A percentile compares a stretch with the other conserved stretches of the same genome.
Conservation (phyloP, 2,113 vertebrate genomes). For the Brachypteracias leptosomus region DNA sequence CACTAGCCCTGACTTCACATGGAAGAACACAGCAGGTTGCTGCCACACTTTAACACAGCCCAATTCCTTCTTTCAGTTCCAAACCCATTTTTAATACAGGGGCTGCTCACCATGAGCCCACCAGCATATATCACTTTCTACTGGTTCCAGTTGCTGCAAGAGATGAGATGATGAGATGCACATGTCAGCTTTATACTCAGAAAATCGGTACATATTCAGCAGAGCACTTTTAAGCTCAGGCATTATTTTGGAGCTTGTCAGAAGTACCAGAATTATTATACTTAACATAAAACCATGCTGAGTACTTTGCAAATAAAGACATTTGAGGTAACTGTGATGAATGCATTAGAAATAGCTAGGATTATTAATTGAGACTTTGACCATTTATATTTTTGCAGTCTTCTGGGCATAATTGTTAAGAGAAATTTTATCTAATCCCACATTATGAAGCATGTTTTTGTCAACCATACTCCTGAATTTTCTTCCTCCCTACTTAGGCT, state of each 20-base stretch:
- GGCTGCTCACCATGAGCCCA: background rate
- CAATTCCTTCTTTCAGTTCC: background rate
- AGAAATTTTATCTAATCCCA: background rate
- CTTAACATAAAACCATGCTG: background rate
- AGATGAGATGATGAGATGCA: background rate
- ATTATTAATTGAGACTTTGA: background rate
- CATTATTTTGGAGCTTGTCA: background rate
- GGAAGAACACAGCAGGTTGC: background rate
- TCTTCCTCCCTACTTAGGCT: background rate
- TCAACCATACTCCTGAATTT: background rate
- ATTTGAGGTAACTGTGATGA: background rate
- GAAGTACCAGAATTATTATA: background rate
- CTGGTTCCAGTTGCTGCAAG: background rate
- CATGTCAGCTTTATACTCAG: background rate
- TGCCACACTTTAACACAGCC: background rate
- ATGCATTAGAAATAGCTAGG: background rate
- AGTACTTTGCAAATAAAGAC: background rate
- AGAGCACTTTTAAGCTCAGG: background rate
- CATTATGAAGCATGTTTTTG: background rate
- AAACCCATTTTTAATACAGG: background rate
- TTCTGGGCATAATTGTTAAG: background rate
- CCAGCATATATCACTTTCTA: background rate
- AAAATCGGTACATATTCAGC: background rate
- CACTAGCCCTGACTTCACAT: background rate
- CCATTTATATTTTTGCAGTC: constrained; percentile 19